Conservation (phyloP, 1,140 invertebrate genomes). For the Drosophila athabasca region DNA sequence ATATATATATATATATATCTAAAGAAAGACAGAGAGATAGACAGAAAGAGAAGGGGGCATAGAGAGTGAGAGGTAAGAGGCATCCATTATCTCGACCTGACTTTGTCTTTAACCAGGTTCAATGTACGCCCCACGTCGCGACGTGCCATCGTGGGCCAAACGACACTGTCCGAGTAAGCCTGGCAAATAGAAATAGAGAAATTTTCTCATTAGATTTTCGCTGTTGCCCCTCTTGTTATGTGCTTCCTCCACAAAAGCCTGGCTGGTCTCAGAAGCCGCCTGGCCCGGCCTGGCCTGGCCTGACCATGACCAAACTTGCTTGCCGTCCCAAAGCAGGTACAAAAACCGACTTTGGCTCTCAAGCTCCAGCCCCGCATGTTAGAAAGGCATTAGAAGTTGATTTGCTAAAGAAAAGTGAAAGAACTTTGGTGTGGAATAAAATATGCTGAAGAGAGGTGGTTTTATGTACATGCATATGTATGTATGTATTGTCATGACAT, state of each 20-base stretch:
- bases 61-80: slow-evolving; percentile 10
- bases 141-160: slow-evolving; percentile 36
- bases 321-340: slow-evolving; percentile 38
- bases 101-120: slow-evolving; percentile 66
- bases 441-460: neutral
- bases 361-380: slow-evolving; percentile 25
- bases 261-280: slow-evolving; percentile 7
- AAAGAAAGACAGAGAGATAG: slow-evolving; percentile 5
- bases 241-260: slow-evolving; percentile 25
- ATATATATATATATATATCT: neutral
- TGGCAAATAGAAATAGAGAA: slow-evolving; percentile 74
- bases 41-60: neutral
- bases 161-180: slow-evolving; percentile 32
- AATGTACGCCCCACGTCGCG: slow-evolving; percentile 64
- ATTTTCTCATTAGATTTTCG: slow-evolving; percentile 77
- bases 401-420: slow-evolving; percentile 65
- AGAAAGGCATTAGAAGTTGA: slow-evolving; percentile 57
- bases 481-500: too few relatives aligned
- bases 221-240: slow-evolving; percentile 23
- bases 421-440: slow-evolving; percentile 20
- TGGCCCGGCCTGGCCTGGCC: slow-evolving; percentile 12
- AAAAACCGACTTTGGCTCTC: slow-evolving; percentile 14
- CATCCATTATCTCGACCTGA: slow-evolving; percentile 45
- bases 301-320: slow-evolving; percentile 59
- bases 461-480: too few relatives aligned